These are phyloP conservation scores for Bombyx huttoni DNA, from an alignment of 2,888 invertebrate species.

Conservation along the genomic window DNA sequence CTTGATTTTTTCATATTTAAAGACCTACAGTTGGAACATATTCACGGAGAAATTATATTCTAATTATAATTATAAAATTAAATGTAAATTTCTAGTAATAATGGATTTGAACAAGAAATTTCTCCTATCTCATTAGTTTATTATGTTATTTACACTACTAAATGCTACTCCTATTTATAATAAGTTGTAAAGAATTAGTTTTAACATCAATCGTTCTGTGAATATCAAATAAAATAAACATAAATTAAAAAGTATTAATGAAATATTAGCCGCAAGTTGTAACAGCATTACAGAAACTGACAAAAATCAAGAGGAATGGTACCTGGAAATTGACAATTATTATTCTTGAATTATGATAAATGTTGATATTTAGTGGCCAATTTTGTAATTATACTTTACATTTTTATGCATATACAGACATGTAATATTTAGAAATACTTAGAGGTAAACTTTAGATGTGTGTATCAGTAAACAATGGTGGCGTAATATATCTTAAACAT, in stretches of 20 bases:
- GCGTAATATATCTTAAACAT: conserved; percentile 12
- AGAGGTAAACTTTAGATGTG: conserved; percentile 30
- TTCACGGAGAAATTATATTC: neutral
- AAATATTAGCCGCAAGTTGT: conserved; percentile 3
- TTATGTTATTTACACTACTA: conserved; percentile 32
- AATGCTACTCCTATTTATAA: conserved; percentile 39
- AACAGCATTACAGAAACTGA: conserved; percentile 8
- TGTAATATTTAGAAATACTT: conserved; percentile 46
- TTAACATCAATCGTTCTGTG: conserved; percentile 41
- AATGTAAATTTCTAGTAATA: conserved; percentile 50
- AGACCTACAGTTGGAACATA: neutral
- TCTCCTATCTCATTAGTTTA: conserved; percentile 49
- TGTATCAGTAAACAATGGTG: conserved; percentile 48
- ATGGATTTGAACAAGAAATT: conserved; percentile 42
- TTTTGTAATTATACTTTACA: conserved; percentile 61
- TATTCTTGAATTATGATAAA: conserved; percentile 12
- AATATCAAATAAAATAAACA: conserved; percentile 22
- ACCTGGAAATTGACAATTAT: conserved; percentile 8
- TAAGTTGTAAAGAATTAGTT: conserved; percentile 64
- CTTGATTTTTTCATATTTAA: no score
- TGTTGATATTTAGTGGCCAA: conserved; percentile 52
- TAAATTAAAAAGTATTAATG: neutral
- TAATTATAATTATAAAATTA: neutral
- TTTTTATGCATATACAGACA: conserved; percentile 66
- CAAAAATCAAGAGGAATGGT: conserved; percentile 5